Evolutionary conservation across 1,140 invertebrate genomes (phyloP), one percentile per base, ranked within the genome.

Genomic region (Papilio polytes): DNA sequence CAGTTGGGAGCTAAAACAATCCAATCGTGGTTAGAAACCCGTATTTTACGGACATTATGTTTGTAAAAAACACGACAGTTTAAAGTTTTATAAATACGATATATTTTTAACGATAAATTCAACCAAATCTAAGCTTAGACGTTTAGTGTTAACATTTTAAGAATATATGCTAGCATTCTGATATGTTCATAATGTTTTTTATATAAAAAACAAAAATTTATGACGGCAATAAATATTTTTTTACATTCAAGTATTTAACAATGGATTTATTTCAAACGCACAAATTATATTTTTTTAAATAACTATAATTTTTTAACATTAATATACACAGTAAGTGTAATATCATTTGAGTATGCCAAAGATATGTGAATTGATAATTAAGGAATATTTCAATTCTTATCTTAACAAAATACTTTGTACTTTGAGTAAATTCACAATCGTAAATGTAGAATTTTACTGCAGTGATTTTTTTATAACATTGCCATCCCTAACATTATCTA

Each of bases 101-200:
- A 8, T 15, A 76, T 76, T n/a, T 53, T 20, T 18, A 53, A 48
- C 10, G 1, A n/a, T 76, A 51, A 53, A 76, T 22, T 53, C 6
- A 76, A 26, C 46, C 46, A 76, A 76, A 76, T 76, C 74, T 76
- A 46, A 76, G 48, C 44, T 76, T 76, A 74, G 74, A 51, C 26
- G 26, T 48, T 51, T 53, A 76, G 22, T 9, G 22, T 53, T 76
- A 51, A 18, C 10, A 26, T 22, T n/a, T 53, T 51, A 18, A 3
- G n/a, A 53, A 4, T 22, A 22, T 22, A 18, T 31, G 18, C 4
- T 53, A 18, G 20, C 26, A 18, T 20, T 44, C 26, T 76, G 20
- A 76, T 76, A 76, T 20, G 6, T 51, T 46, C 0, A 15, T 31
- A 53, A 48, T 26, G n/a, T 20, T 76, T 53, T 48, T 51, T 7